Evolutionary conservation across 2,113 vertebrate species (phyloP).

Genomic region (Marmota flaviventris): DNA sequence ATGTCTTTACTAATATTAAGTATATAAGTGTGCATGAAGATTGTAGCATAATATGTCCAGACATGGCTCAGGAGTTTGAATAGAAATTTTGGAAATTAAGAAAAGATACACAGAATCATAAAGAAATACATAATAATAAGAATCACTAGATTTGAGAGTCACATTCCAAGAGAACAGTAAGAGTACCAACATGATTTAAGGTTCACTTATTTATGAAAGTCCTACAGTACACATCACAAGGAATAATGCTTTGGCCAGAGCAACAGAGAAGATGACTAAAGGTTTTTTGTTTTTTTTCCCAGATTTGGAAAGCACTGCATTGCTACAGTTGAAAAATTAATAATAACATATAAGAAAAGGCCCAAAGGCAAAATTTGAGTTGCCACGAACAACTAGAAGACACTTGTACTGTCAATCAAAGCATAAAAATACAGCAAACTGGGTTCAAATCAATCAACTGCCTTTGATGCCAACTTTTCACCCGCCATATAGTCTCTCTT

Average conservation of each 20-base stretch:
- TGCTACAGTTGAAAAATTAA: constrained; percentile 38
- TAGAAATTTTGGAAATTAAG: constrained; percentile 38
- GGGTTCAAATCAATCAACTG: constrained; percentile 18
- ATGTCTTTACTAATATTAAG: neutral
- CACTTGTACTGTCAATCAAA: constrained; percentile 50
- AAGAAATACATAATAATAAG: constrained; percentile 51
- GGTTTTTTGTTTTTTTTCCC: constrained; percentile 31
- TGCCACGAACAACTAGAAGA: constrained; percentile 64
- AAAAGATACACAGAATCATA: neutral
- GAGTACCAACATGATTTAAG: neutral
- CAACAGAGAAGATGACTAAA: constrained; percentile 42
- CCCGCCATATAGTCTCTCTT: constrained; percentile 27
- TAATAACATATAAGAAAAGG: neutral
- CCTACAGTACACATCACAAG: neutral
- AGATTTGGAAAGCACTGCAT: constrained; percentile 61
- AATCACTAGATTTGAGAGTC: neutral
- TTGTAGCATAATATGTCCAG: neutral
- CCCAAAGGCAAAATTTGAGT: constrained; percentile 53
- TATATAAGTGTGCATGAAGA: neutral
- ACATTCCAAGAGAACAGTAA: neutral
- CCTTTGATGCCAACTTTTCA: constrained; percentile 31
- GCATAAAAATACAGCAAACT: constrained; percentile 54
- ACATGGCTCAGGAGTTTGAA: neutral
- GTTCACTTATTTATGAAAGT: neutral
- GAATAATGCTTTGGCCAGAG: constrained; percentile 24